A percentile compares a stretch with the other conserved stretches of the same genome.
phyloP scores from a whole-genome alignment of 2,797 vertebrate genomes.

The Morus bassanus region DNA sequence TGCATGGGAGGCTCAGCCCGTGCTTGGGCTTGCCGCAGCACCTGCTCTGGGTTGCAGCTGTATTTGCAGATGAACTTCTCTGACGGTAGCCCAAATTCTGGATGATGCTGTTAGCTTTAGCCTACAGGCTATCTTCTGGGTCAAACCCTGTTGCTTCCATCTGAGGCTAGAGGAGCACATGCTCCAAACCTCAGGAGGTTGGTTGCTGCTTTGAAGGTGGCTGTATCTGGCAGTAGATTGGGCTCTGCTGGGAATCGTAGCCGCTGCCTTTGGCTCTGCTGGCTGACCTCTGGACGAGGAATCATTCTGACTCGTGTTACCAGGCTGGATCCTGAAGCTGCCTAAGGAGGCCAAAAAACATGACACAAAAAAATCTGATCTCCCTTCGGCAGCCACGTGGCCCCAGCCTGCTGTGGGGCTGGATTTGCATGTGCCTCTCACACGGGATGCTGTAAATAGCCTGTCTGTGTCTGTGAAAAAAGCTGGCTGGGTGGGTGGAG shows the following conservation, averaged over 20 bases:
- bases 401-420: neutral
- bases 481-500: neutral
- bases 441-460: slow-evolving; percentile 17
- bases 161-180: neutral
- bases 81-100: neutral
- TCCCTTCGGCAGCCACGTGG: accelerated
- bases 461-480: neutral
- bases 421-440: neutral
- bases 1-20: neutral
- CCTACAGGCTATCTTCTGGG: neutral
- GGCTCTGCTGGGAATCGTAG: neutral
- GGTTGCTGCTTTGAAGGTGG: neutral
- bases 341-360: neutral
- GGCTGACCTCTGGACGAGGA: neutral
- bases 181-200: neutral
- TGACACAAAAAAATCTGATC: neutral
- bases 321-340: neutral
- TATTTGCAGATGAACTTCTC: neutral
- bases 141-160: neutral
- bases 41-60: neutral
- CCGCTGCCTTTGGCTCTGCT: neutral
- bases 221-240: neutral
- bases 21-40: neutral
- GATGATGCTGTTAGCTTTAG: neutral
- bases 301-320: neutral